Percentiles rank a stretch among this genome's conserved stretches.
These are phyloP conservation scores for Sthenelais limicola DNA, from an alignment of 2,888 invertebrate species.

Conservation along the genomic window DNA sequence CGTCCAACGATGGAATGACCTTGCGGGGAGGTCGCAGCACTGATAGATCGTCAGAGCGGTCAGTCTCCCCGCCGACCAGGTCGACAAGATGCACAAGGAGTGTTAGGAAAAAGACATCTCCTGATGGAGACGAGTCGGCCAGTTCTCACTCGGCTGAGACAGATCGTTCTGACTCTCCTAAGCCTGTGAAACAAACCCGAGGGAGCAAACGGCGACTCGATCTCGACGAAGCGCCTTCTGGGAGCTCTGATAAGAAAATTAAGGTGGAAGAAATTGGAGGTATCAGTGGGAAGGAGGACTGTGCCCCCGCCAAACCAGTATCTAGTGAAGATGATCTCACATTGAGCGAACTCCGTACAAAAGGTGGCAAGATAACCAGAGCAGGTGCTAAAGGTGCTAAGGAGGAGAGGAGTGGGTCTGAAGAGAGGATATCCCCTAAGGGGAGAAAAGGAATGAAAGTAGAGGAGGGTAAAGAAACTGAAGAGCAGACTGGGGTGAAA, in stretches of 20 bases:
- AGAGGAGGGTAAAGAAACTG: constrained; percentile 12
- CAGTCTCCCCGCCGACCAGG: constrained; percentile 10
- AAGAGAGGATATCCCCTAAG: background rate
- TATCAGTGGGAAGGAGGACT: background rate
- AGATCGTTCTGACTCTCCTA: constrained; percentile 22
- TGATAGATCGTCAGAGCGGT: constrained; percentile 4
- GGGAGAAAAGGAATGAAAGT: background rate
- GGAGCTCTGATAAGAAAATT: constrained; percentile 6
- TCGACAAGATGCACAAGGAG: constrained; percentile 32
- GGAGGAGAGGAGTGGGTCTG: background rate
- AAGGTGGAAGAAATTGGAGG: background rate
- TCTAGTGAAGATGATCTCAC: constrained; percentile 34
- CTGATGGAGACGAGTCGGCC: constrained; percentile 2
- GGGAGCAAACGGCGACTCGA: constrained; percentile 44
- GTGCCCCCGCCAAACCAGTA: background rate
- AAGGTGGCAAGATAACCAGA: background rate
- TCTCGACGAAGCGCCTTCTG: constrained; percentile 3
- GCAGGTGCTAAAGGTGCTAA: background rate
- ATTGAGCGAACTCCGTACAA: constrained; percentile 12
- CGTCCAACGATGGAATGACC: constrained; percentile 15
- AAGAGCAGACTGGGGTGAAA: constrained; percentile 18
- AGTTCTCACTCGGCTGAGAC: background rate
- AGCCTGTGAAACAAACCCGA: constrained; percentile 33
- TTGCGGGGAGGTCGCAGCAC: constrained; percentile 19
- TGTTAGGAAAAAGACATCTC: constrained; percentile 16